phyloP scores from a whole-genome alignment of 2,888 invertebrate genomes.

The Ochropleura plecta region DNA sequence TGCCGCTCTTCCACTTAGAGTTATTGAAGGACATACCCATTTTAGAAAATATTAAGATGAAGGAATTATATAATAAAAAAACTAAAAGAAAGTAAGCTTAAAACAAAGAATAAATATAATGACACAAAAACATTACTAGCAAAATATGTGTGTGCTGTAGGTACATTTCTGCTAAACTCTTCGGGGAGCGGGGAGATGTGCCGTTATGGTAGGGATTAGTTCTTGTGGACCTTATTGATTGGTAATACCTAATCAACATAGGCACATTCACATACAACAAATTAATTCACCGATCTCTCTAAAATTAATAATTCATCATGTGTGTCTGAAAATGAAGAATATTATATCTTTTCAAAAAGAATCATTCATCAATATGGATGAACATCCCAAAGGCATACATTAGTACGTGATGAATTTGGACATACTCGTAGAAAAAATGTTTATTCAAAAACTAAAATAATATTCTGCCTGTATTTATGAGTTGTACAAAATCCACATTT shows the following conservation, averaged over 20 bases:
- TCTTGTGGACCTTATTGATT: not conserved
- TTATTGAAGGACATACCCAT: too few species aligned
- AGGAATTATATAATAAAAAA: too few species aligned
- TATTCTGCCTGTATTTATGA: not conserved
- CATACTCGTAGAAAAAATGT: conserved; percentile 17
- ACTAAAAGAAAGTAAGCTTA: too few species aligned
- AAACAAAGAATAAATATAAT: too few species aligned
- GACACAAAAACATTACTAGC: too few species aligned
- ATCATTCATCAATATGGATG: conserved; percentile 26
- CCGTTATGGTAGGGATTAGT: not conserved
- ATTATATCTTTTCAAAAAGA: conserved; percentile 8
- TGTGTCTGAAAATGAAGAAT: conserved; percentile 18
- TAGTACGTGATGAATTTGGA: conserved; percentile 14
- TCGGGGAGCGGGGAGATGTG: not conserved
- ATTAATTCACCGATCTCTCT: conserved; percentile 6
- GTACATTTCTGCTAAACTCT: not conserved
- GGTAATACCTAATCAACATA: not conserved
- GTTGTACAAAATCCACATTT: not conserved
- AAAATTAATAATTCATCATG: conserved; percentile 27
- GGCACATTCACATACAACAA: not conserved
- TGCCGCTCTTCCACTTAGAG: too few species aligned
- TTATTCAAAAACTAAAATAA: conserved; percentile 35
- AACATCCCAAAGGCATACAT: conserved; percentile 24
- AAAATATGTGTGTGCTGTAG: not conserved
- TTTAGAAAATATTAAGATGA: too few species aligned